These are phyloP conservation scores for Marronus borbonicus DNA, from an alignment of 2,888 invertebrate genomes.

Conservation along the genomic window DNA sequence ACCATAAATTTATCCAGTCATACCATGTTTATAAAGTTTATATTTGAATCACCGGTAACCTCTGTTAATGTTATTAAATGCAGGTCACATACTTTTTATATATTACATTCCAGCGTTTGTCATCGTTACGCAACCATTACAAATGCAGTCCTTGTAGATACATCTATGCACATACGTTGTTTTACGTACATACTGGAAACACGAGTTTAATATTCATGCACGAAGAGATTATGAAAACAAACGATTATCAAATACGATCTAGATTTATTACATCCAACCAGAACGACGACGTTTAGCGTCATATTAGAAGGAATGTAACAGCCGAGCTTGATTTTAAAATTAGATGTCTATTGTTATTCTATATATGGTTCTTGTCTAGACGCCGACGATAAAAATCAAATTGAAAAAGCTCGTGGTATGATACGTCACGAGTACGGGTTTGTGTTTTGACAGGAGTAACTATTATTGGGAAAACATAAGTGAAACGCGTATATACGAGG, in stretches of 20 bases:
- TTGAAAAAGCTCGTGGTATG: conserved; percentile 10
- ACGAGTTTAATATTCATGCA: conserved; percentile 16
- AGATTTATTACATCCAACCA: conserved; percentile 8
- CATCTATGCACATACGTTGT: neutral
- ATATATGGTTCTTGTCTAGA: conserved; percentile 32
- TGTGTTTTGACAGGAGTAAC: neutral
- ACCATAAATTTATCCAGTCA: too few relatives aligned
- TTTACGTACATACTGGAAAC: conserved; percentile 7
- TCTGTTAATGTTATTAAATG: too few relatives aligned
- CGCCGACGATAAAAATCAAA: conserved; percentile 26
- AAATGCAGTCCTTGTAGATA: conserved; percentile 1
- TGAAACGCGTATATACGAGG: too few relatives aligned
- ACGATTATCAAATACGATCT: conserved; percentile 23
- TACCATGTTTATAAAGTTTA: too few relatives aligned
- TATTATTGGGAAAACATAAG: neutral
- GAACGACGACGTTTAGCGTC: conserved; percentile 23
- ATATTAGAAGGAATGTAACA: conserved; percentile 22
- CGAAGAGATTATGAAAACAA: conserved; percentile 20
- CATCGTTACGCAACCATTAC: neutral
- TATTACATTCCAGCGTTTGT: conserved; percentile 4
- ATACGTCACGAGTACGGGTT: neutral
- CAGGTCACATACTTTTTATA: neutral
- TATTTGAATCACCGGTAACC: too few relatives aligned
- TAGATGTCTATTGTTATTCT: conserved; percentile 31
- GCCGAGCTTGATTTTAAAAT: conserved; percentile 20